Evolutionary conservation across 2,113 vertebrate species (phyloP), one percentile per base, ranked within the genome.

Genomic region (Seriola rivoliana): DNA sequence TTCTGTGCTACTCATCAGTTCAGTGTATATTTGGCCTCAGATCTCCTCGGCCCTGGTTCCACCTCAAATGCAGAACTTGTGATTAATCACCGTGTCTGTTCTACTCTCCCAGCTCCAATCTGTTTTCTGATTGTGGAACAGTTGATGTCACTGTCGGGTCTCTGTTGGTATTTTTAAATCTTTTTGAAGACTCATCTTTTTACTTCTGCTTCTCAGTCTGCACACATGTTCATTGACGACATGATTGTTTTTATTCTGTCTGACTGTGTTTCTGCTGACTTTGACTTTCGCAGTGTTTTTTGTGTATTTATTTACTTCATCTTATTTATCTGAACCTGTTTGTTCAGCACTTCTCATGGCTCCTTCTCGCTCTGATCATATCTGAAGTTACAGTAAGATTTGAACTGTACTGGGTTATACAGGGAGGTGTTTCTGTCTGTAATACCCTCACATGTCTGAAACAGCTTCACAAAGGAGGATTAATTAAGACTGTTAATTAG

Each of bases 181-280:
- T 8, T 3, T 3, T 19, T 23, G 8, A 10, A 38, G 54, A 75
- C 71, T 81, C 57, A 55, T 58, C 0, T 17, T 65, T 65, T 82
- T 62, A 59, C 23, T 82, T 82, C 80, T 76, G 65, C 60, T 71
- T 65, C 40, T 64, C 34, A 29, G n/a, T 16, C 5, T 3, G 38
- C n/a, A 6, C 21, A 46, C 21, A 46, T 5, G n/a, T 50, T 48
- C 19, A 44, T 17, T 25, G 16, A 16, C 48, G 4, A 0, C 34
- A 40, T 7, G 50, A 52, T 21, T 54, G 52, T 54, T 54, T n/a
- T 40, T 14, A 21, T 48, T 48, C 50, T 11, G 69, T 81, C 42
- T 59, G 32, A 14, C 25, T 36, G 0, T 21, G 13, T 36, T 55
- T 60, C 32, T 48, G 29, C 29, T 29, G 29, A 36, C 23, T 44